Conservation (phyloP, 2,113 vertebrate species). For the Sinocyclocheilus anophthalmus region DNA sequence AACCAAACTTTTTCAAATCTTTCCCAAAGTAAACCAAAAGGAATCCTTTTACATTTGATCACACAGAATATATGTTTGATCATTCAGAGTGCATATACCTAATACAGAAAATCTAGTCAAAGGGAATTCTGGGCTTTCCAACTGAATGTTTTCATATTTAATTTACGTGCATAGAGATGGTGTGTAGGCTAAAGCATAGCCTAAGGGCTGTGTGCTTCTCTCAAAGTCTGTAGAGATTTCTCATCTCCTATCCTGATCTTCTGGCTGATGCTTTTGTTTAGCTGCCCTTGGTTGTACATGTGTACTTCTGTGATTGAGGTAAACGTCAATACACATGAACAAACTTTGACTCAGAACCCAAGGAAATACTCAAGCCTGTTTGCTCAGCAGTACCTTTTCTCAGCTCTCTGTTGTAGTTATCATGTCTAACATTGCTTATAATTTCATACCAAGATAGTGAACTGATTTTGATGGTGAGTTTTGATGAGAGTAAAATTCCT, state of each 20-base stretch:
- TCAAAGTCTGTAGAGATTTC: slow-evolving; percentile 54
- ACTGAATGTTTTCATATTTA: slow-evolving; percentile 59
- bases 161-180: slow-evolving; percentile 51
- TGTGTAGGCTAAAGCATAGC: slow-evolving; percentile 58
- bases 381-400: not conserved
- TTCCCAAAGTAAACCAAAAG: not conserved
- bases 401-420: not conserved
- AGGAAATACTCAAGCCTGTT: not conserved
- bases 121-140: slow-evolving; percentile 29
- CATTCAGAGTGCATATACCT: not conserved
- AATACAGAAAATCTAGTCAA: not conserved
- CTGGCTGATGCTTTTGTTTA: slow-evolving; percentile 54
- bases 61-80: not conserved
- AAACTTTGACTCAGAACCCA: not conserved
- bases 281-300: slow-evolving; percentile 60
- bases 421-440: not conserved
- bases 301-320: slow-evolving; percentile 61
- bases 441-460: not conserved
- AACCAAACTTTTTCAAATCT: not conserved
- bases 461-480: not conserved
- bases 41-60: not conserved
- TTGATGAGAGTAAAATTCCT: slow-evolving; percentile 6
- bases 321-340: not conserved
- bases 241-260: slow-evolving; percentile 48
- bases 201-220: slow-evolving; percentile 55